These are phyloP conservation scores for Nomada fucata DNA, from an alignment of 2,888 invertebrate species.

Conservation along the genomic window DNA sequence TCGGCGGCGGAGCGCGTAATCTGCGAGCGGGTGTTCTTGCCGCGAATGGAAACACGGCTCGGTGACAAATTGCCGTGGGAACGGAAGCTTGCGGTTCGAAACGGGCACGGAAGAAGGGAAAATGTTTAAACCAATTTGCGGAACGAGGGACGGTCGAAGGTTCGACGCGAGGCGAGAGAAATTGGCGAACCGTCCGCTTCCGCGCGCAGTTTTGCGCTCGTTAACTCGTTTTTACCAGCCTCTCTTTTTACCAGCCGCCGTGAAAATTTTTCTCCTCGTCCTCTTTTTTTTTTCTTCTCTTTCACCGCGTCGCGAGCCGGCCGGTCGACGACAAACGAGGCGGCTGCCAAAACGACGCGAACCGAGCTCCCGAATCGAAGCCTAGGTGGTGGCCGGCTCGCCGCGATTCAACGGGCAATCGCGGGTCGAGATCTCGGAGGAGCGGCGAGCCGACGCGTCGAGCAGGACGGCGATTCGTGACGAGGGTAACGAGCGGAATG, in stretches of 20 bases:
- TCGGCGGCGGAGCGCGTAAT: slow-evolving; percentile 26
- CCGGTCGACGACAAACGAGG: not conserved
- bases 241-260: not conserved
- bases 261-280: not conserved
- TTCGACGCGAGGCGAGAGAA: not conserved
- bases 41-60: not conserved
- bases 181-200: not conserved
- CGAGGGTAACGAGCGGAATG: slow-evolving; percentile 6
- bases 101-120: not conserved
- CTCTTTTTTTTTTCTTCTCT: too few relatives aligned
- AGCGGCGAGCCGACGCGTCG: slow-evolving; percentile 10
- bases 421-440: slow-evolving; percentile 10
- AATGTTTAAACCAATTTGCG: not conserved
- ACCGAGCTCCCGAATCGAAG: not conserved
- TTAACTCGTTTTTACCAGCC: not conserved
- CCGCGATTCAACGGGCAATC: not conserved
- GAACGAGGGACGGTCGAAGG: too few relatives aligned
- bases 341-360: not conserved
- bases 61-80: slow-evolving; percentile 15
- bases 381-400: not conserved
- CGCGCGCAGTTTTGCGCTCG: not conserved
- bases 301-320: too few relatives aligned
- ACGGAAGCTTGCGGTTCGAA: not conserved
- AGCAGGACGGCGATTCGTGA: not conserved
- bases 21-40: slow-evolving; percentile 30